phyloP scores from a whole-genome alignment of 2,888 invertebrate species.

The Trichogramma evanescens region DNA sequence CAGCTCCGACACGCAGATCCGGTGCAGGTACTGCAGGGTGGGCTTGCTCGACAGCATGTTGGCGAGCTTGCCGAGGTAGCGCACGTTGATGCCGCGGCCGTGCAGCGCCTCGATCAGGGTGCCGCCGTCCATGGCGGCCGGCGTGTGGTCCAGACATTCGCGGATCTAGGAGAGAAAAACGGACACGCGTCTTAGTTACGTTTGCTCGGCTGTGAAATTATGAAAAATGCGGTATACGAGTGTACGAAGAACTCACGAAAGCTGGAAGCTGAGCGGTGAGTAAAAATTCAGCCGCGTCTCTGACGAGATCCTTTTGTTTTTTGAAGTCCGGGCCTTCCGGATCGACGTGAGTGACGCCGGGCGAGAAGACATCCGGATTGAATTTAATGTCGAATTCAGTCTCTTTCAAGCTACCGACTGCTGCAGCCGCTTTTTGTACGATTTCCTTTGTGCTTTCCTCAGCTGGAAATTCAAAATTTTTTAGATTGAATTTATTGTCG shows the following conservation, averaged over 20 bases:
- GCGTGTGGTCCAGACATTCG: slow-evolving; percentile 83
- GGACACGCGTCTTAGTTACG: not conserved
- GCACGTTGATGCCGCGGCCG: slow-evolving; percentile 90
- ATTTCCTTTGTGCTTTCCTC: slow-evolving; percentile 83
- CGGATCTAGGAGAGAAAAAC: slow-evolving; percentile 57
- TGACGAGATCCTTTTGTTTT: slow-evolving; percentile 82
- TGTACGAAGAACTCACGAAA: slow-evolving; percentile 60
- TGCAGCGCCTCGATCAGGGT: slow-evolving; percentile 90
- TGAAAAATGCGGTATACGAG: not conserved
- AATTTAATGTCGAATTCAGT: slow-evolving; percentile 95
- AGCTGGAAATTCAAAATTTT: slow-evolving; percentile 48
- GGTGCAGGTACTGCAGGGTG: slow-evolving; percentile 78
- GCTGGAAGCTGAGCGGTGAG: slow-evolving; percentile 90
- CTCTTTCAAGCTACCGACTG: slow-evolving; percentile 90
- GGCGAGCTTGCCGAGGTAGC: slow-evolving; percentile 91
- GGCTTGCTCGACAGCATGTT: slow-evolving; percentile 70
- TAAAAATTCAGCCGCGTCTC: slow-evolving; percentile 92
- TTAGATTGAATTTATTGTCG: slow-evolving; percentile 89
- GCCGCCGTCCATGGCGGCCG: slow-evolving; percentile 91
- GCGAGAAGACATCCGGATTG: slow-evolving; percentile 97
- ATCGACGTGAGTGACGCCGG: slow-evolving; percentile 80
- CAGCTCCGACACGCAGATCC: slow-evolving; percentile 85
- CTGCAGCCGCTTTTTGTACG: slow-evolving; percentile 80
- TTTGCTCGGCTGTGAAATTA: no score
- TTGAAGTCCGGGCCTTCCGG: slow-evolving; percentile 62